Evolutionary conservation across 1,140 invertebrate species (phyloP), one percentile per base, ranked within the genome.

Genomic region (Pygmarrhopalites habei): DNA sequence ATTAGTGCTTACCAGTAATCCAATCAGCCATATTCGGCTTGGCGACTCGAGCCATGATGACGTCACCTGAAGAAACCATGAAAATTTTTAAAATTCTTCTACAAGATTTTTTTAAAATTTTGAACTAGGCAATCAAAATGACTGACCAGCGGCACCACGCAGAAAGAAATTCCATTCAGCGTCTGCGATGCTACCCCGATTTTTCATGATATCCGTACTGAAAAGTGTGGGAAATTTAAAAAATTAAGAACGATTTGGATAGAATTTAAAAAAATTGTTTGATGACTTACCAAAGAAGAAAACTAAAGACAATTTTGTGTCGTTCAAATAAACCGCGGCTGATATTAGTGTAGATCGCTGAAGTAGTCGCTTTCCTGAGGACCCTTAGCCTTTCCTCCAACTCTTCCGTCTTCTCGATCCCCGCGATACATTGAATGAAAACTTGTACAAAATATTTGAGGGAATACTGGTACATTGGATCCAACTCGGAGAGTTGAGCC

Each of bases 391-490:
- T 80, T 29, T 75, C 72, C 10, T 81, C 75, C 0, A 92, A 76
- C 23, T 83, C 75, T 2, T 82, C 75, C 44, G 81, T 80, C 70
- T 85, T 85, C 69, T 86, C 83, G 30, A 85, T 86, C 1, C 78
- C 83, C 52, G 85, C 81, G 60, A 88, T 86, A 0, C 87, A 86
- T 60, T 77, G 77, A 71, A 86, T 89, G 71, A 91, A 90, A 17
- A 91, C 85, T 75, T 85, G 82, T 64, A 82, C 90, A 71, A 92
- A 93, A 74, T 92, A 93, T 72, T 92, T 91, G 2, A 93, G 77
- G 2, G 89, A 92, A 80, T 86, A 95, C 76, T 96, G 92, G 76
- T 96, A 97, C 92, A 95, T 96, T 0, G 90, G 89, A 77, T 95
- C 91, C 59, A 95, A 89, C 64, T 92, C 87, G 0, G 88, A 85